Conservation (phyloP, 2,888 invertebrate species). For the Strigamia maritima region DNA sequence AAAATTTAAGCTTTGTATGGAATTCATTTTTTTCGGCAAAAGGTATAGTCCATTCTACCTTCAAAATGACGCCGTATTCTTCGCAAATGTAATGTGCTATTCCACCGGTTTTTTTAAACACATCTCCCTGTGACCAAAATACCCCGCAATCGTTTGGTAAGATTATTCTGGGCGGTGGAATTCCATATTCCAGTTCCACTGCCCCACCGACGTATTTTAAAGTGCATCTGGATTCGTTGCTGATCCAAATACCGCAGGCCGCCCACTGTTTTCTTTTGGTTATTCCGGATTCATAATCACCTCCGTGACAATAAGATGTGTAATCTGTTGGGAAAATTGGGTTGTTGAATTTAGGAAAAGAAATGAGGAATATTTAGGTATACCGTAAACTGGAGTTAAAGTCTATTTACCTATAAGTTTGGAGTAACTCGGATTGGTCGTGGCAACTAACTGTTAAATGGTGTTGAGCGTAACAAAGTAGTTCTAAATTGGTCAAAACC, state of each 20-base stretch:
- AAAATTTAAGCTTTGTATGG: too few relatives aligned
- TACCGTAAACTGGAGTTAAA: too few relatives aligned
- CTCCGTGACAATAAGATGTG: background rate
- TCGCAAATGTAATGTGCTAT: background rate
- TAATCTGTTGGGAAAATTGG: background rate
- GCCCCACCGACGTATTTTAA: background rate
- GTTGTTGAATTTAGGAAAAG: too few relatives aligned
- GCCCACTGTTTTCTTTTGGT: too few relatives aligned
- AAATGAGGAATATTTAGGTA: too few relatives aligned
- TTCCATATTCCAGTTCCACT: background rate
- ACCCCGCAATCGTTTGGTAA: background rate
- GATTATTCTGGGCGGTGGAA: background rate
- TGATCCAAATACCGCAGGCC: background rate
- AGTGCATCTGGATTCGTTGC: background rate
- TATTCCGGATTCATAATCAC: background rate
- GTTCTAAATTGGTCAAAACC: too few relatives aligned
- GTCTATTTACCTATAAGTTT: too few relatives aligned
- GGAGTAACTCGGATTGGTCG: too few relatives aligned
- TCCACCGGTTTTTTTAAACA: background rate
- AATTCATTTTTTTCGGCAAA: too few relatives aligned
- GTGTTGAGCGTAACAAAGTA: too few relatives aligned
- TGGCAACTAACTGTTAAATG: too few relatives aligned
- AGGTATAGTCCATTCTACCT: too few relatives aligned
- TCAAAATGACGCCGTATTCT: background rate
- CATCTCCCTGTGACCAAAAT: background rate